Evolutionary conservation across 2,888 invertebrate species (phyloP).

Genomic region (Eupeodes luniger): DNA sequence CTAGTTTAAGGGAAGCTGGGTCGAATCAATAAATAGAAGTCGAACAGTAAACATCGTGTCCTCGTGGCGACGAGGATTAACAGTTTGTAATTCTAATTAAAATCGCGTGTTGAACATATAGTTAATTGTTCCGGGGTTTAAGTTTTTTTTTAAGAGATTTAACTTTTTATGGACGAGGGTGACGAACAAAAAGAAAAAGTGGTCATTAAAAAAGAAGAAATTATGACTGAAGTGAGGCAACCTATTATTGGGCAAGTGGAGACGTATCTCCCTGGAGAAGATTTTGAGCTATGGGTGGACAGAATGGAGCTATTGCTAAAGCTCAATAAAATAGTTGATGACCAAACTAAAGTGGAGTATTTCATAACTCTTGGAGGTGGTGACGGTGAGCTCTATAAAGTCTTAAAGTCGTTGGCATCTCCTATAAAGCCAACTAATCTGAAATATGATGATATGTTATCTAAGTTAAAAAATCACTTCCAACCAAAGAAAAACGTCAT

Average conservation of each 20-base stretch:
- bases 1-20: too few species aligned
- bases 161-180: not conserved
- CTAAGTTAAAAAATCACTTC: constrained; percentile 18
- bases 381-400: not conserved
- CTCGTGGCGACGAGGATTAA: not conserved
- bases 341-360: constrained; percentile 1
- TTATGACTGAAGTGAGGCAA: constrained; percentile 4
- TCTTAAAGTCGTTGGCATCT: not conserved
- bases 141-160: not conserved
- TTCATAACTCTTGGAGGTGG: constrained; percentile 19
- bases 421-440: constrained; percentile 2
- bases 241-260: constrained; percentile 31
- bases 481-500: constrained; percentile 33
- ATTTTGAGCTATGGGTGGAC: constrained; percentile 5
- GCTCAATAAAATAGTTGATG: constrained; percentile 9
- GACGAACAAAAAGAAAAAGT: not conserved
- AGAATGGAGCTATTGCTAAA: not conserved
- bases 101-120: not conserved
- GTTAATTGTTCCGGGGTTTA: not conserved
- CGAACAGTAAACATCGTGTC: too few species aligned
- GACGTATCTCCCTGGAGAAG: constrained; percentile 14
- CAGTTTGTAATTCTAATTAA: not conserved
- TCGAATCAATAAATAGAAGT: too few species aligned
- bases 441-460: not conserved
- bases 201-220: not conserved